These are phyloP conservation scores for Hepsetus odoe DNA, from an alignment of 2,113 vertebrate genomes.

Conservation along the genomic window DNA sequence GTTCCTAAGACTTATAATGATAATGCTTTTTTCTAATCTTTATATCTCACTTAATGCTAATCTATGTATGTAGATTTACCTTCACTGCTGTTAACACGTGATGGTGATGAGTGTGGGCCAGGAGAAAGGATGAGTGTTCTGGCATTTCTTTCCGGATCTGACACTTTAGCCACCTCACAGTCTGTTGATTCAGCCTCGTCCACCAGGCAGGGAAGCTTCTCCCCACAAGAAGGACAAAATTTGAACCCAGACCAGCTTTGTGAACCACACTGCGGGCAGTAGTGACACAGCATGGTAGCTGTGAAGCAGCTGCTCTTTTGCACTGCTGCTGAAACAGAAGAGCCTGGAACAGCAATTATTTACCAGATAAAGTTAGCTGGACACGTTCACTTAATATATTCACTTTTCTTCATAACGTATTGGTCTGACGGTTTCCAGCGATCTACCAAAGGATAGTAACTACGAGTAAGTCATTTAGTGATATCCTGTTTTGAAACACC, in stretches of 20 bases:
- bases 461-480: too few species aligned
- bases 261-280: conserved; percentile 85
- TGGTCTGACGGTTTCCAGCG: too few species aligned
- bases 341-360: too few species aligned
- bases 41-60: not conserved
- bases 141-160: not conserved
- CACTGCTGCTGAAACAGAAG: too few species aligned
- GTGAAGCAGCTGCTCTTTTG: not conserved
- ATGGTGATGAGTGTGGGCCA: not conserved
- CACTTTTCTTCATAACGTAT: too few species aligned
- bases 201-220: conserved; percentile 63
- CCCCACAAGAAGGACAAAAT: conserved; percentile 87
- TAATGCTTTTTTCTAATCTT: not conserved
- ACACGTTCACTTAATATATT: too few species aligned
- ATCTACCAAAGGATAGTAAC: too few species aligned
- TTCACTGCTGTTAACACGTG: not conserved
- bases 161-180: not conserved
- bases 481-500: too few species aligned
- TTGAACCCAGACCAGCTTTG: conserved; percentile 76
- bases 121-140: not conserved
- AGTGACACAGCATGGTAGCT: conserved; percentile 70
- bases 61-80: not conserved
- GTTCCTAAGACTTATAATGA: too few species aligned
- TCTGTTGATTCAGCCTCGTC: conserved; percentile 37
- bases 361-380: too few species aligned